Evolutionary conservation across 1,140 invertebrate genomes (phyloP).

Genomic region (Leptinotarsa undecemlineata): DNA sequence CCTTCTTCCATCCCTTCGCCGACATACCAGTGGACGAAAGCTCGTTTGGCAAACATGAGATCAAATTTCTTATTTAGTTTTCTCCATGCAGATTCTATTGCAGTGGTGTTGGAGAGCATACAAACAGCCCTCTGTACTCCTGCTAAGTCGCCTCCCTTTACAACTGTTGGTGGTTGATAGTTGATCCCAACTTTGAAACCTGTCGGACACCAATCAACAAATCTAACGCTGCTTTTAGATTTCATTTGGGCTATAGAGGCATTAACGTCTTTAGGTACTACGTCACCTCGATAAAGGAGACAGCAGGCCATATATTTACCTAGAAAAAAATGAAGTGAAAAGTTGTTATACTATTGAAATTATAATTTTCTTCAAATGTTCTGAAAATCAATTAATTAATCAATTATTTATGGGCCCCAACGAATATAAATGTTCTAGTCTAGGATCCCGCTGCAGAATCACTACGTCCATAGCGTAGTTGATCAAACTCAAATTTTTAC

Average conservation of each 20-base stretch:
- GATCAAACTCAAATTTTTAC: too few species aligned
- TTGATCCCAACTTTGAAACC: too few species aligned
- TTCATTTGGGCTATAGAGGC: conserved; percentile 82
- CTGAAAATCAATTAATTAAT: background rate
- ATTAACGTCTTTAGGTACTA: conserved; percentile 65
- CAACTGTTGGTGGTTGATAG: conserved; percentile 69
- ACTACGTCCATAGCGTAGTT: too few species aligned
- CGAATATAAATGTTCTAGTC: background rate
- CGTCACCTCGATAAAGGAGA: conserved; percentile 69
- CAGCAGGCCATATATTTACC: conserved; percentile 87
- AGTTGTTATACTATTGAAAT: background rate
- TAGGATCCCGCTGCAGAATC: too few species aligned
- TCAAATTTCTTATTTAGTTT: conserved; percentile 81
- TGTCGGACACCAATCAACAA: too few species aligned
- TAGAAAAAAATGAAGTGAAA: too few species aligned
- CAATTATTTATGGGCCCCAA: background rate
- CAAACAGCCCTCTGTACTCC: conserved; percentile 82
- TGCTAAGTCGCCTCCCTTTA: conserved; percentile 77
- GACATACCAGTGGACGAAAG: conserved; percentile 79
- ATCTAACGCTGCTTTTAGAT: conserved; percentile 82
- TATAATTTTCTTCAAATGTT: background rate
- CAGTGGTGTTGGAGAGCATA: conserved; percentile 85
- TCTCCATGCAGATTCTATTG: conserved; percentile 73
- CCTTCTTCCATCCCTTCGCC: conserved; percentile 85
- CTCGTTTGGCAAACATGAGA: conserved; percentile 76